phyloP scores from a whole-genome alignment of 1,140 invertebrate genomes.

The Matsumurasca onukii region DNA sequence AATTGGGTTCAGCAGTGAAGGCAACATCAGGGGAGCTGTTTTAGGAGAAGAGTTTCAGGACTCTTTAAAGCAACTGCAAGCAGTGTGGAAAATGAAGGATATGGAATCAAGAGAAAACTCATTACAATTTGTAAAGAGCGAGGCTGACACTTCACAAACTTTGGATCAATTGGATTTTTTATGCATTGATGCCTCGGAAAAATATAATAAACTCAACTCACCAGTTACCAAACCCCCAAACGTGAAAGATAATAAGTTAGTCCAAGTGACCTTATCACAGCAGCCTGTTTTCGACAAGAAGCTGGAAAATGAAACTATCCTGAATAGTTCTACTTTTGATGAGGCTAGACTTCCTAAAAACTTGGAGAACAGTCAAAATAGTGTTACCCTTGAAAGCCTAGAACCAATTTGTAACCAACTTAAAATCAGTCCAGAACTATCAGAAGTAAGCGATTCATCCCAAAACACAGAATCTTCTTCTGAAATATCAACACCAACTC shows the following conservation, averaged over 20 bases:
- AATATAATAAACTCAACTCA: conserved; percentile 29
- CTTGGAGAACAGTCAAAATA: too few relatives aligned
- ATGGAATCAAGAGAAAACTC: conserved; percentile 32
- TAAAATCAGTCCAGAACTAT: background rate
- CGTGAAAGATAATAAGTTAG: too few relatives aligned
- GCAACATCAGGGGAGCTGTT: conserved; percentile 53
- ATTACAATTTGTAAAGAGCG: conserved; percentile 5
- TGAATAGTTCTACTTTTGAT: too few relatives aligned
- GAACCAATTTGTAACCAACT: too few relatives aligned
- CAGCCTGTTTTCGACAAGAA: too few relatives aligned
- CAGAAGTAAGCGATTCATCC: background rate
- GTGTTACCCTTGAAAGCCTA: too few relatives aligned
- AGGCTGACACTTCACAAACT: background rate
- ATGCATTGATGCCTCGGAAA: conserved; percentile 47
- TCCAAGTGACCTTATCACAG: too few relatives aligned
- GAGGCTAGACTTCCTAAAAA: too few relatives aligned
- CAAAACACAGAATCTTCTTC: conserved; percentile 8
- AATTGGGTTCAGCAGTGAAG: conserved; percentile 55
- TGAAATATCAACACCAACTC: conserved; percentile 15
- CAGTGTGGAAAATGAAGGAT: conserved; percentile 39
- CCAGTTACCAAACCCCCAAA: background rate
- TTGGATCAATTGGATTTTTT: conserved; percentile 44
- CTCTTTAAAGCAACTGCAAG: conserved; percentile 54
- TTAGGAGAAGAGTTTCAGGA: conserved; percentile 58
- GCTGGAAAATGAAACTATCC: too few relatives aligned